Conservation (phyloP, 1,140 invertebrate genomes). For the Achatina immaculata region DNA sequence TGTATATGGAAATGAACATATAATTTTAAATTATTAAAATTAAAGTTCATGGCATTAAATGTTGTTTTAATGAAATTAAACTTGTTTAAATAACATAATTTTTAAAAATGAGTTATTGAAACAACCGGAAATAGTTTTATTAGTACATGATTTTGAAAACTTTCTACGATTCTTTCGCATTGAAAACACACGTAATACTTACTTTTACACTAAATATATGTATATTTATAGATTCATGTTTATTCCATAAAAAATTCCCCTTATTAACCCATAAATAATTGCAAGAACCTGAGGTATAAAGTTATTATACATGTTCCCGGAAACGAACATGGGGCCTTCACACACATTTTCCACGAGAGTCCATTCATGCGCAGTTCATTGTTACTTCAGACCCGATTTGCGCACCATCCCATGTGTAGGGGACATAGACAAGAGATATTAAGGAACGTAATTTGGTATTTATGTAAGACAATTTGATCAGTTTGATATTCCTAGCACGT, state of each 20-base stretch:
- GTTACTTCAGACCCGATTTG: conserved; percentile 38
- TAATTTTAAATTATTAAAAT: neutral
- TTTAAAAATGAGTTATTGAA: neutral
- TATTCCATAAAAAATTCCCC: neutral
- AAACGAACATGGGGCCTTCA: neutral
- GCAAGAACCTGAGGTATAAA: neutral
- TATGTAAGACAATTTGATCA: conserved; percentile 24
- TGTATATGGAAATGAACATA: neutral
- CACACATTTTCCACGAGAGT: conserved; percentile 21
- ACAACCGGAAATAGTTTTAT: neutral
- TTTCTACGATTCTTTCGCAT: neutral
- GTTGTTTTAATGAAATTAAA: neutral
- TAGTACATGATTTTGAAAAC: neutral
- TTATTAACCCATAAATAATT: neutral
- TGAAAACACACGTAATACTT: neutral
- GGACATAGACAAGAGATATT: conserved; percentile 19
- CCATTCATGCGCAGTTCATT: conserved; percentile 36
- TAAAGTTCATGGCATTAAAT: neutral
- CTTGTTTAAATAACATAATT: neutral
- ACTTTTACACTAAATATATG: neutral
- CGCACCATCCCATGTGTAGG: conserved; percentile 40
- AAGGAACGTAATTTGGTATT: conserved; percentile 28
- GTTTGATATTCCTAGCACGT: too few relatives aligned
- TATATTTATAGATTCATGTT: neutral
- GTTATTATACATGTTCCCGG: conserved; percentile 21